A percentile compares a stretch with the other conserved stretches of the same genome.
These are phyloP conservation scores for Allygus modestus DNA, from an alignment of 2,888 invertebrate species.

Conservation along the genomic window DNA sequence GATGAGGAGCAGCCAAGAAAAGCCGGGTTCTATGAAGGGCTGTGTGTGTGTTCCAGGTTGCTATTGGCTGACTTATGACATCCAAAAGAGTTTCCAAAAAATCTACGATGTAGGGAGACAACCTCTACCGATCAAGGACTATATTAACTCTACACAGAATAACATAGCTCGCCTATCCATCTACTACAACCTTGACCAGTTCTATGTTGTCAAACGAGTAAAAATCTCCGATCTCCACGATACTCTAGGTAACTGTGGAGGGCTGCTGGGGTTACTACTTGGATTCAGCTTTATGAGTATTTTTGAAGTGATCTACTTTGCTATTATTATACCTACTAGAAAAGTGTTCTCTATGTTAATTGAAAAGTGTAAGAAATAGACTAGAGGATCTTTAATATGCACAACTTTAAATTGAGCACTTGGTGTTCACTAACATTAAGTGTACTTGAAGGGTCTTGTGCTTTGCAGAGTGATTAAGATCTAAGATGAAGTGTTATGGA, in stretches of 20 bases:
- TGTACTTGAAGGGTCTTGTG: too few relatives aligned
- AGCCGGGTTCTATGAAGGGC: background rate
- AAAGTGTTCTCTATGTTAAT: background rate
- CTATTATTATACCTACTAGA: background rate
- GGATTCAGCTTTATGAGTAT: conserved; percentile 29
- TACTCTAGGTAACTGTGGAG: background rate
- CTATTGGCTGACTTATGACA: background rate
- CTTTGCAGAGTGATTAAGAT: too few relatives aligned
- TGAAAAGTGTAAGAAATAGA: too few relatives aligned
- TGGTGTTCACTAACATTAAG: too few relatives aligned
- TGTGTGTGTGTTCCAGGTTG: background rate
- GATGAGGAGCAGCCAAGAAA: background rate
- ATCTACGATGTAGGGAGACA: background rate
- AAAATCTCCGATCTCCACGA: background rate
- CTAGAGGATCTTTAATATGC: too few relatives aligned
- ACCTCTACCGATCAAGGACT: background rate
- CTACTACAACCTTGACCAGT: background rate
- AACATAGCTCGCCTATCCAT: conserved; percentile 1
- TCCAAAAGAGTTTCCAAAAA: background rate
- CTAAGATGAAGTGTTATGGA: too few relatives aligned
- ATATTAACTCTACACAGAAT: too few relatives aligned
- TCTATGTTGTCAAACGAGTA: background rate
- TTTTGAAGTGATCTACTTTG: conserved; percentile 20
- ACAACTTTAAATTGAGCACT: too few relatives aligned
- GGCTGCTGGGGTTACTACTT: background rate